A percentile compares a stretch with the other conserved stretches of the same genome.
Conservation (phyloP, 1,140 invertebrate species). For the Penaeus vannamei region DNA sequence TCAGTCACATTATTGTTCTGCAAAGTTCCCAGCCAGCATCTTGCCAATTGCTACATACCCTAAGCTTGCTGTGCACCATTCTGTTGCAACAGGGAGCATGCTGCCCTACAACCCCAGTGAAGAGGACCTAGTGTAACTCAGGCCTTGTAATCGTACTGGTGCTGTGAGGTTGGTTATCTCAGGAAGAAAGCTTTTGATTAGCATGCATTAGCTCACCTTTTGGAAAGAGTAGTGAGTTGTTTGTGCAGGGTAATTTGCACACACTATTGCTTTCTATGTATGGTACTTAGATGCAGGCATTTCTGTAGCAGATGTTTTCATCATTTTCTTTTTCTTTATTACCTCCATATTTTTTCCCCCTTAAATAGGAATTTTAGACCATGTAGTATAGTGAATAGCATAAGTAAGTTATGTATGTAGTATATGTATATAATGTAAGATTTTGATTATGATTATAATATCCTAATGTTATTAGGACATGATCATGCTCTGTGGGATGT, state of each 20-base stretch:
- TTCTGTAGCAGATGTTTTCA: too few relatives aligned
- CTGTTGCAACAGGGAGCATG: slow-evolving; percentile 49
- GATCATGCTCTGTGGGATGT: too few relatives aligned
- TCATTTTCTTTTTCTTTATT: too few relatives aligned
- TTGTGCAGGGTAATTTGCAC: background rate
- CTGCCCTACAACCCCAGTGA: slow-evolving; percentile 48
- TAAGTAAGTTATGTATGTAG: too few relatives aligned
- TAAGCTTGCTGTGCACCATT: slow-evolving; percentile 49
- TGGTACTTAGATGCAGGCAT: too few relatives aligned
- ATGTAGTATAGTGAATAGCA: too few relatives aligned
- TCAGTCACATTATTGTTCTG: background rate
- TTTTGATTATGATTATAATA: too few relatives aligned
- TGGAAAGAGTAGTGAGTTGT: background rate
- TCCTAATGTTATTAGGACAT: too few relatives aligned
- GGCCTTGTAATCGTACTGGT: slow-evolving; percentile 21
- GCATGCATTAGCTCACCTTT: slow-evolving; percentile 3
- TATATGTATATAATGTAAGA: too few relatives aligned
- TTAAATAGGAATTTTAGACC: too few relatives aligned
- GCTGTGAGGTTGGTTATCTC: slow-evolving; percentile 33
- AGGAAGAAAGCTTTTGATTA: slow-evolving; percentile 1
- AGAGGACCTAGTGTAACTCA: slow-evolving; percentile 47
- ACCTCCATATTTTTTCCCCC: too few relatives aligned
- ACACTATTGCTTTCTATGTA: too few relatives aligned
- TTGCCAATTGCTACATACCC: slow-evolving; percentile 35
- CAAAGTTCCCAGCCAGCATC: slow-evolving; percentile 34